Evolutionary conservation across 2,113 vertebrate genomes (phyloP).

Genomic region (Leucopternis melanops): DNA sequence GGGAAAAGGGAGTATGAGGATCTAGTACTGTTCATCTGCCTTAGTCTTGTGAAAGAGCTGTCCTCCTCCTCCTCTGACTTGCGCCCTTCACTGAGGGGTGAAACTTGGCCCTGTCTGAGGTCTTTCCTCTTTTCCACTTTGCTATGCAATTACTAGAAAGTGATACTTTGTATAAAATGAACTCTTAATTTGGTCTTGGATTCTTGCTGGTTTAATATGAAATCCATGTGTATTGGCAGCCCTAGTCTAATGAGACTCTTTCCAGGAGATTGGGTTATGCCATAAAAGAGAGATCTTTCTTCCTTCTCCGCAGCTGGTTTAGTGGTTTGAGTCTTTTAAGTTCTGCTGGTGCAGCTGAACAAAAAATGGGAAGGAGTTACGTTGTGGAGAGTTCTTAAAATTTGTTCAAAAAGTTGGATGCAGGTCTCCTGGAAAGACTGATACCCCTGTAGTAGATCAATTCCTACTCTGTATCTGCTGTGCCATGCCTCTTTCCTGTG

Average conservation of each 20-base stretch:
- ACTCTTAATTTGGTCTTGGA: neutral
- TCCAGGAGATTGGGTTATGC: neutral
- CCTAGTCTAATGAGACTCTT: neutral
- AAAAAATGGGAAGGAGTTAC: neutral
- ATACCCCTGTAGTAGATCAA: no score
- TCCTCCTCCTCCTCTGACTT: neutral
- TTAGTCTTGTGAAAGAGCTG: neutral
- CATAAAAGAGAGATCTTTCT: neutral
- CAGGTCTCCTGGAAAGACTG: neutral
- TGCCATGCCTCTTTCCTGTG: neutral
- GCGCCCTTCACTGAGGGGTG: neutral
- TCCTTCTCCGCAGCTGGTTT: neutral
- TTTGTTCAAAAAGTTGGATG: neutral
- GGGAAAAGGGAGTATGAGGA: neutral
- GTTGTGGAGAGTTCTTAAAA: neutral
- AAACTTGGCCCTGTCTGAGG: neutral
- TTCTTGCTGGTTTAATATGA: neutral
- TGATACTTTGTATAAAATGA: neutral
- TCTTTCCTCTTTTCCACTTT: neutral
- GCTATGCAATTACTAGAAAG: neutral
- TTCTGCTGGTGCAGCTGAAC: neutral
- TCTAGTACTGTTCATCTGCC: neutral
- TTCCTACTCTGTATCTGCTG: neutral
- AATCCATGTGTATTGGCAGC: neutral
- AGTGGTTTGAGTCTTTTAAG: neutral